Evolutionary conservation across 2,888 invertebrate species (phyloP).

Genomic region (Microctonus hyperodae): DNA sequence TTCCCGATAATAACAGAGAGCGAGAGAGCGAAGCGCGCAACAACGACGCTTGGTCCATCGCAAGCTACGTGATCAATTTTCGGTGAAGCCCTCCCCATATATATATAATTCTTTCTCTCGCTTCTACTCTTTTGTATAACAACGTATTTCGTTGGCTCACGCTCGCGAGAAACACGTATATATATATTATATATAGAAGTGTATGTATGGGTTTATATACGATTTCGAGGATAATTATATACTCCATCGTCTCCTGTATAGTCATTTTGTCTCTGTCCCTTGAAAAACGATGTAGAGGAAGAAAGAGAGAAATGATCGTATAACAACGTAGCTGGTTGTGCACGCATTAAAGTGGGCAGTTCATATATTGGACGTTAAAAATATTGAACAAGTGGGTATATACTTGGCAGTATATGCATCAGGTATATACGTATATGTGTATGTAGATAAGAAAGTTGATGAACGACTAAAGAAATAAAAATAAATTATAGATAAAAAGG

Average conservation of each 20-base stretch:
- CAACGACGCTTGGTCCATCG: slow-evolving; percentile 28
- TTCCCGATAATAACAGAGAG: slow-evolving; percentile 63
- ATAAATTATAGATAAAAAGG: no score
- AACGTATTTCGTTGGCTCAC: slow-evolving; percentile 36
- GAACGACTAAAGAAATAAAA: no score
- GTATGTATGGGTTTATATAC: no score
- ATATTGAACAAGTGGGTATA: neutral
- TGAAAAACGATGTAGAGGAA: neutral
- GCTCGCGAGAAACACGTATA: slow-evolving; percentile 25
- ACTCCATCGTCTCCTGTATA: slow-evolving; percentile 13
- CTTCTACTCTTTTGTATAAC: slow-evolving; percentile 39
- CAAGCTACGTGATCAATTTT: slow-evolving; percentile 61
- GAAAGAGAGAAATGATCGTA: neutral
- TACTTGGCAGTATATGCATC: no score
- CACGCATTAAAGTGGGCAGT: slow-evolving; percentile 1
- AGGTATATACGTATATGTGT: no score
- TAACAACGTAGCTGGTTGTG: slow-evolving; percentile 12
- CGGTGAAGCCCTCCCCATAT: slow-evolving; percentile 24
- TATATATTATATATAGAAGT: slow-evolving; percentile 14
- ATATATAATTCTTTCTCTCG: slow-evolving; percentile 5
- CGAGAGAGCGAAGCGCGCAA: slow-evolving; percentile 16
- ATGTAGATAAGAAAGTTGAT: no score
- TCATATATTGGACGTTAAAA: neutral
- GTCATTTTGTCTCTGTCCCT: slow-evolving; percentile 5
- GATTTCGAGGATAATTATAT: slow-evolving; percentile 25